Evolutionary conservation across 2,888 invertebrate genomes (phyloP).

Genomic region (Hofmannophila pseudospretella): DNA sequence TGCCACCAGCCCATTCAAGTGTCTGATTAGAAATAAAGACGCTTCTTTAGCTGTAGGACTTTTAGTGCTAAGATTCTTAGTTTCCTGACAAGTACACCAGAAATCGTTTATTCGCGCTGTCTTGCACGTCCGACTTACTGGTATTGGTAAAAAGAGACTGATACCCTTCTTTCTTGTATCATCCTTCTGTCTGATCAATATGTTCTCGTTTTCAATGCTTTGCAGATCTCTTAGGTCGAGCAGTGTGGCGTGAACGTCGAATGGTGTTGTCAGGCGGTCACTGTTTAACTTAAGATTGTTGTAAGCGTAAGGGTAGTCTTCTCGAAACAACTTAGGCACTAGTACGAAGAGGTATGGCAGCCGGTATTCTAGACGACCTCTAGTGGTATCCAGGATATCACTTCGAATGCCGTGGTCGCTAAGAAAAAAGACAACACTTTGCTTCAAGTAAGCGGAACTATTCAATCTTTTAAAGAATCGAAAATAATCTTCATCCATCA

Average conservation of each 20-base stretch:
- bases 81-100: slow-evolving; percentile 85
- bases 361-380: slow-evolving; percentile 88
- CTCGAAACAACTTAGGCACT: slow-evolving; percentile 82
- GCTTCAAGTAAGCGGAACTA: slow-evolving; percentile 66
- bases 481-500: slow-evolving; percentile 80
- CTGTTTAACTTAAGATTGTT: slow-evolving; percentile 80
- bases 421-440: slow-evolving; percentile 82
- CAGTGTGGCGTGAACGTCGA: slow-evolving; percentile 86
- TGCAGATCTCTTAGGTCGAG: slow-evolving; percentile 76
- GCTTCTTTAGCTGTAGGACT: background rate
- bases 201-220: slow-evolving; percentile 20
- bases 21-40: background rate
- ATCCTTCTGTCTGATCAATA: background rate
- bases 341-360: slow-evolving; percentile 84
- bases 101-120: slow-evolving; percentile 84
- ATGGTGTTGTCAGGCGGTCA: slow-evolving; percentile 81
- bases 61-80: background rate
- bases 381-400: slow-evolving; percentile 84
- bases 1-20: background rate
- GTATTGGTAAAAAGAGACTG: slow-evolving; percentile 85
- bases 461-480: slow-evolving; percentile 70
- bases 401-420: slow-evolving; percentile 93
- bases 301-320: slow-evolving; percentile 75
- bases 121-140: slow-evolving; percentile 82
- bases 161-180: slow-evolving; percentile 70